These are phyloP conservation scores for Calliscelio sp. DNA, from an alignment of 2,888 invertebrate genomes.

Conservation along the genomic window DNA sequence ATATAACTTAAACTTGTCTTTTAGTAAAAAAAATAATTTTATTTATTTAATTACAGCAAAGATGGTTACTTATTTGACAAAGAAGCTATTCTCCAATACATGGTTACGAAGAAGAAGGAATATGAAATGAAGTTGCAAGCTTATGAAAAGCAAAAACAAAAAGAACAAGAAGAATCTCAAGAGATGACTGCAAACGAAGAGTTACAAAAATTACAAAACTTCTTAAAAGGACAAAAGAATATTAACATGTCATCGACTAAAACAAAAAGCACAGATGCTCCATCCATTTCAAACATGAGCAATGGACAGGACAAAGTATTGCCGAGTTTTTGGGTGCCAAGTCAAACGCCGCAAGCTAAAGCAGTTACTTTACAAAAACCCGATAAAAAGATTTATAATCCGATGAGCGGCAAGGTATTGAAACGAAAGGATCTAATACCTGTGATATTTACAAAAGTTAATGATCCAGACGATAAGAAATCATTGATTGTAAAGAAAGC, in stretches of 20 bases:
- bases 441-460: conserved; percentile 96
- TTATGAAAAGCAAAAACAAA: conserved; percentile 94
- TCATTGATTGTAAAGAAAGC: conserved; percentile 95
- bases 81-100: conserved; percentile 97
- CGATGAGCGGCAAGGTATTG: conserved; percentile 93
- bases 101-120: conserved; percentile 97
- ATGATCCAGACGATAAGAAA: conserved; percentile 94
- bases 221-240: conserved; percentile 93
- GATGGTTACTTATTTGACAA: conserved; percentile 99
- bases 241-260: conserved; percentile 86
- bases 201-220: conserved; percentile 91
- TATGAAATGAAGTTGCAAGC: conserved; percentile 95
- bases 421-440: conserved; percentile 97
- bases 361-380: conserved; percentile 90
- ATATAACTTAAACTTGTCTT: too few species aligned
- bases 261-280: conserved; percentile 52
- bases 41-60: conserved; percentile 86
- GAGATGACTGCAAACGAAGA: conserved; percentile 91
- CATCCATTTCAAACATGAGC: conserved; percentile 92
- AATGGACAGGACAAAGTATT: conserved; percentile 92
- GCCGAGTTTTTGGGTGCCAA: conserved; percentile 99
- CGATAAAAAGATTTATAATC: conserved; percentile 92
- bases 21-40: too few species aligned
- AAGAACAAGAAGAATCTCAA: conserved; percentile 89
- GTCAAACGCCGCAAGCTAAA: conserved; percentile 95